Percentiles rank a stretch among this genome's conserved stretches.
phyloP scores from a whole-genome alignment of 2,888 invertebrate species.

The Celastrina argiolus region DNA sequence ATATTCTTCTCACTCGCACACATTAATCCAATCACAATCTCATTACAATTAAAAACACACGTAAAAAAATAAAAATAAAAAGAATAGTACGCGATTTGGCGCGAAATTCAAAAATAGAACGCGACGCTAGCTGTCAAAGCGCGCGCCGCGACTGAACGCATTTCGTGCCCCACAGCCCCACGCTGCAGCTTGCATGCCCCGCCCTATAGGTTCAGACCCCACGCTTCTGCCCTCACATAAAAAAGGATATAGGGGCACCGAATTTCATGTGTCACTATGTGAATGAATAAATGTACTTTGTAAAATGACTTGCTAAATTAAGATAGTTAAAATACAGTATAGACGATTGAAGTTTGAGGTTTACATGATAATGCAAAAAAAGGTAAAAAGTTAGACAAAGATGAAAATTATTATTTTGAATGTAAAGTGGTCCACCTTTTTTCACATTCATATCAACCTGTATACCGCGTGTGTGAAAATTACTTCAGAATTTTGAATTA shows the following conservation, averaged over 20 bases:
- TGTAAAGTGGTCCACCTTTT: too few species aligned
- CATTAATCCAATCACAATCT: constrained; percentile 59
- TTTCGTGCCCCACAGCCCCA: not conserved
- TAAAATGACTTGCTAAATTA: not conserved
- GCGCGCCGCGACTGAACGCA: constrained; percentile 44
- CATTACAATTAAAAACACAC: constrained; percentile 33
- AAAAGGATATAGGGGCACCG: constrained; percentile 50
- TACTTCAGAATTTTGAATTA: too few species aligned
- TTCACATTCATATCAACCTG: too few species aligned
- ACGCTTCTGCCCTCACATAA: constrained; percentile 65
- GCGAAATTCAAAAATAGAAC: constrained; percentile 38
- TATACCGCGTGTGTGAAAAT: too few species aligned
- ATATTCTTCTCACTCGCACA: constrained; percentile 71
- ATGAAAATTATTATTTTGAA: too few species aligned
- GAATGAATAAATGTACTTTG: not conserved
- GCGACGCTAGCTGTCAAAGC: constrained; percentile 57
- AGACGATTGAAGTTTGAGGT: too few species aligned
- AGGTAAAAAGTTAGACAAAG: too few species aligned
- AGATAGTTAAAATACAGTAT: not conserved
- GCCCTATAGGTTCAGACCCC: constrained; percentile 66
- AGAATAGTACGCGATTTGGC: constrained; percentile 40
- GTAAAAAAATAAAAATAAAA: constrained; percentile 28
- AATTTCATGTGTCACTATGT: constrained; percentile 30
- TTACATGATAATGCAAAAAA: too few species aligned
- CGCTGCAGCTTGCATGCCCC: constrained; percentile 40